Evolutionary conservation across 2,797 vertebrate genomes (phyloP).

Genomic region (Chelon labrosus): DNA sequence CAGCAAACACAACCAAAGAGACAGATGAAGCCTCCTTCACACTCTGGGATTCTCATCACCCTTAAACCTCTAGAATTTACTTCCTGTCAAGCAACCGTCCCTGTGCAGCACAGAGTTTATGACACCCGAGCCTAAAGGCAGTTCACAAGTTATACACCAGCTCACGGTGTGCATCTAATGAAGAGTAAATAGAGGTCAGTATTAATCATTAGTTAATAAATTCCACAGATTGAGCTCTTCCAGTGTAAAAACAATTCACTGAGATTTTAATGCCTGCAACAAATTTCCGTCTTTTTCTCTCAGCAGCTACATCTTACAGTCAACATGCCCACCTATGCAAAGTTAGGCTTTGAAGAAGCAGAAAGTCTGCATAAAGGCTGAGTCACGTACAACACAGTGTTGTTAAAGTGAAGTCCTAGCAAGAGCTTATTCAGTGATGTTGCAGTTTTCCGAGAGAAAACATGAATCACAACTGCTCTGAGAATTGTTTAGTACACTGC

Average conservation of each 20-base stretch:
- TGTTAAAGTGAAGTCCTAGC: slow-evolving; percentile 53
- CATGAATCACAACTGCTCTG: slow-evolving; percentile 19
- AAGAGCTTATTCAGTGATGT: slow-evolving; percentile 51
- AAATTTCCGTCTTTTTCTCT: not conserved
- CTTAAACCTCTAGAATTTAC: slow-evolving; percentile 65
- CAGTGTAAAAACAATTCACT: slow-evolving; percentile 37
- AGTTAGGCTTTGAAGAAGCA: slow-evolving; percentile 67
- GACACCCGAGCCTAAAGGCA: slow-evolving; percentile 20
- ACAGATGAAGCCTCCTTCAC: slow-evolving; percentile 67
- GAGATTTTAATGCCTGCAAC: slow-evolving; percentile 17
- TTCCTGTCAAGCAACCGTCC: slow-evolving; percentile 47
- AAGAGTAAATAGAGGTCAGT: slow-evolving; percentile 37
- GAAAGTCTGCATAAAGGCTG: slow-evolving; percentile 77
- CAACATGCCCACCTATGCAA: slow-evolving; percentile 50
- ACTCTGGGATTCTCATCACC: slow-evolving; percentile 62
- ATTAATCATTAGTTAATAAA: slow-evolving; percentile 35
- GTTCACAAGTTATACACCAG: slow-evolving; percentile 4
- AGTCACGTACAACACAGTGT: slow-evolving; percentile 65
- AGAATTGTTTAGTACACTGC: not conserved
- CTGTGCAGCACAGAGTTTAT: slow-evolving; percentile 20
- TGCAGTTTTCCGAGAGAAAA: slow-evolving; percentile 41
- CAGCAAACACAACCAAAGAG: slow-evolving; percentile 72
- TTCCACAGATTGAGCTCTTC: slow-evolving; percentile 37
- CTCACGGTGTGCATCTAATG: slow-evolving; percentile 39
- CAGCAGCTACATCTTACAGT: slow-evolving; percentile 32